Evolutionary conservation across 2,888 invertebrate genomes (phyloP).

Genomic region (Metacarcinus magister): DNA sequence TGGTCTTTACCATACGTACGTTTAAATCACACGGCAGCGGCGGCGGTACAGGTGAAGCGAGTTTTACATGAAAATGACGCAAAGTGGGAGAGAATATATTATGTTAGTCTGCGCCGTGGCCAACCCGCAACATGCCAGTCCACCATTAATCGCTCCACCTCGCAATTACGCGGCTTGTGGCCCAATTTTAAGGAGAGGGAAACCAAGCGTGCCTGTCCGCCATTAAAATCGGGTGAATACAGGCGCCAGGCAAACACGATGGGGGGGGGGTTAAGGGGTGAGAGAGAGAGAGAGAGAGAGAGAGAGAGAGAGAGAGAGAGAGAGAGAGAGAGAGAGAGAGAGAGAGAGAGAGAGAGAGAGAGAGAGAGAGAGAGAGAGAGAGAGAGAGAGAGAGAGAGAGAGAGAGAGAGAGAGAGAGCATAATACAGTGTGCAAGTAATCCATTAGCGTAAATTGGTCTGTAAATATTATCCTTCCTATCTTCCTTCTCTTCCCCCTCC

Average conservation of each 20-base stretch:
- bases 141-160: background rate
- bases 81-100: constrained; percentile 18
- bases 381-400: background rate
- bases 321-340: constrained; percentile 43
- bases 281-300: constrained; percentile 26
- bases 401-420: too few species aligned
- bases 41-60: background rate
- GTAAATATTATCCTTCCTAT: background rate
- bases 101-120: background rate
- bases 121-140: background rate
- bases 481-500: background rate
- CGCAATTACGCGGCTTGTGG: constrained; percentile 41
- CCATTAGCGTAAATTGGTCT: background rate
- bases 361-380: constrained; percentile 39
- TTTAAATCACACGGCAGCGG: background rate
- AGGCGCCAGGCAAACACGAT: constrained; percentile 30
- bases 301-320: constrained; percentile 43
- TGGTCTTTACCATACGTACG: background rate
- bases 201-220: background rate
- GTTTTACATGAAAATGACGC: constrained; percentile 7
- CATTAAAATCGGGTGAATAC: constrained; percentile 41
- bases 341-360: constrained; percentile 30
- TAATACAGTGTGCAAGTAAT: background rate
- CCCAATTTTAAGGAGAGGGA: constrained; percentile 36
- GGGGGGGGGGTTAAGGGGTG: background rate